Evolutionary conservation across 2,888 invertebrate genomes (phyloP).

Genomic region (Tiliacea aurago): DNA sequence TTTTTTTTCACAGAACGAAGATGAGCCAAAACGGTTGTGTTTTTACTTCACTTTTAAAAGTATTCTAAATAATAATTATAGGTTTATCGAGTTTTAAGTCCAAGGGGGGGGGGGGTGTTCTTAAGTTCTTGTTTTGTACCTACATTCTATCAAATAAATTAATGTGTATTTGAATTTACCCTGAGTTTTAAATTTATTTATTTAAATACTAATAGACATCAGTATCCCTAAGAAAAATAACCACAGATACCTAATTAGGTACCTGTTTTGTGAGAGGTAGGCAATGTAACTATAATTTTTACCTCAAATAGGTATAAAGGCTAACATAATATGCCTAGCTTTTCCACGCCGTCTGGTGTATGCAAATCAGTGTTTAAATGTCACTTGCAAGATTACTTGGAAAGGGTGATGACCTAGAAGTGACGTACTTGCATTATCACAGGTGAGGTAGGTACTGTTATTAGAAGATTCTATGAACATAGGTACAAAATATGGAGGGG

Average conservation of each 20-base stretch:
- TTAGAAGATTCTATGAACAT: constrained; percentile 44
- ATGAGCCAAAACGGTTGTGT: too few relatives aligned
- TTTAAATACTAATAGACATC: neutral
- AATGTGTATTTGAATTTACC: too few relatives aligned
- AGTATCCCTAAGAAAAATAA: neutral
- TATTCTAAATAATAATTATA: too few relatives aligned
- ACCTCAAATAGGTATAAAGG: constrained; percentile 39
- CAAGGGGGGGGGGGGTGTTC: too few relatives aligned
- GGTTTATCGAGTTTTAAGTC: too few relatives aligned
- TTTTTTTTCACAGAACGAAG: too few relatives aligned
- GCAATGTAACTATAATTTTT: constrained; percentile 4
- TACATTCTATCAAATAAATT: too few relatives aligned
- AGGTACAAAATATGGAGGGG: constrained; percentile 22
- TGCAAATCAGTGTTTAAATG: constrained; percentile 78
- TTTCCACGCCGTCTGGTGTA: constrained; percentile 70
- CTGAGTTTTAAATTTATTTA: too few relatives aligned
- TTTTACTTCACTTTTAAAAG: too few relatives aligned
- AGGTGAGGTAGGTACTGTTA: constrained; percentile 31
- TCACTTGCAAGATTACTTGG: constrained; percentile 76
- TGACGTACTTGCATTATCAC: constrained; percentile 54
- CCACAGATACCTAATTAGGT: neutral
- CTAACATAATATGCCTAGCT: constrained; percentile 53
- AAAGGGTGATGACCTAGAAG: constrained; percentile 75
- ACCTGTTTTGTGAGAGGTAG: neutral
- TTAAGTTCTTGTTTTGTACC: too few relatives aligned